These are phyloP conservation scores for Epiblema foenella DNA, from an alignment of 2,888 invertebrate species.

Conservation along the genomic window DNA sequence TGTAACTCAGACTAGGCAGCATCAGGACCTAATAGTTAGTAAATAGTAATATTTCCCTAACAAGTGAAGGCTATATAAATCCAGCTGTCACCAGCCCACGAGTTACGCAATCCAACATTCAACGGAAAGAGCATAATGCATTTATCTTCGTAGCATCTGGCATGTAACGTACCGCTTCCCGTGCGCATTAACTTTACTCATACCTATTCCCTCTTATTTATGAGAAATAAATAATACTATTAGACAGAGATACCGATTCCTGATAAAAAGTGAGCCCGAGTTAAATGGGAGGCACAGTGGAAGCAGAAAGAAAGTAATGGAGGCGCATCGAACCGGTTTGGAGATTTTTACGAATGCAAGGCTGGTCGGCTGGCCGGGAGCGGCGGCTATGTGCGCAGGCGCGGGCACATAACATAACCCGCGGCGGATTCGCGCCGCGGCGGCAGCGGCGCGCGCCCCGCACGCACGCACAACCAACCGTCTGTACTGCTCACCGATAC, in stretches of 20 bases:
- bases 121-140: constrained; percentile 67
- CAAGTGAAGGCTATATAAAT: constrained; percentile 60
- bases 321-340: constrained; percentile 84
- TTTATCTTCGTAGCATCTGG: constrained; percentile 76
- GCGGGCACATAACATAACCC: constrained; percentile 78
- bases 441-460: constrained; percentile 78
- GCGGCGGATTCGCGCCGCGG: constrained; percentile 75
- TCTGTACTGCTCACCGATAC: constrained; percentile 46
- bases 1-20: constrained; percentile 30
- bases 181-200: constrained; percentile 81
- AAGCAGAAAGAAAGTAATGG: constrained; percentile 85
- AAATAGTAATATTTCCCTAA: constrained; percentile 60
- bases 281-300: constrained; percentile 84
- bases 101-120: constrained; percentile 69
- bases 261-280: constrained; percentile 85
- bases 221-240: constrained; percentile 85
- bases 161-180: constrained; percentile 80
- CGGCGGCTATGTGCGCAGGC: constrained; percentile 72
- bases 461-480: constrained; percentile 65
- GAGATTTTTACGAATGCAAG: constrained; percentile 85
- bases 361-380: constrained; percentile 68
- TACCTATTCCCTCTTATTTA: constrained; percentile 79
- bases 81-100: constrained; percentile 64
- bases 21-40: constrained; percentile 62
- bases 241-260: constrained; percentile 84